Conservation (phyloP, 2,113 vertebrate species). For the Bos indicus region DNA sequence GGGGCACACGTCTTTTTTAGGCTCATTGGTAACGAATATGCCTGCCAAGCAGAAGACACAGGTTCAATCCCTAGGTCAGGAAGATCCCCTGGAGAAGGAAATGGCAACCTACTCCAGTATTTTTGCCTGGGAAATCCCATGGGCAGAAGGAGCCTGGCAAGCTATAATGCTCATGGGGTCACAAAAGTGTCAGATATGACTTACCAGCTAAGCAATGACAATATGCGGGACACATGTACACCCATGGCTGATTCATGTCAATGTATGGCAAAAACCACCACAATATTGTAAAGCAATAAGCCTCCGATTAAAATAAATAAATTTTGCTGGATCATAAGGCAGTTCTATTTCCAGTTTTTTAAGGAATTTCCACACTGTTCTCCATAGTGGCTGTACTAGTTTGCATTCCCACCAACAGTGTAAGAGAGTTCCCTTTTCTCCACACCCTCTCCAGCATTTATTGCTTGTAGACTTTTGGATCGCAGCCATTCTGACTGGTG, state of each 20-base stretch:
- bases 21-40: not conserved
- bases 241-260: not conserved
- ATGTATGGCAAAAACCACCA: not conserved
- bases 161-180: not conserved
- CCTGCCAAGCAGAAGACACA: not conserved
- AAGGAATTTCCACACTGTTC: too few relatives aligned
- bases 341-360: too few relatives aligned
- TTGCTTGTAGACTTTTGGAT: too few relatives aligned
- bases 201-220: not conserved
- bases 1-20: not conserved
- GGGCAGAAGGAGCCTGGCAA: not conserved
- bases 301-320: not conserved
- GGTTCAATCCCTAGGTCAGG: not conserved
- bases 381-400: too few relatives aligned
- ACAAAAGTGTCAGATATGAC: not conserved
- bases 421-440: too few relatives aligned
- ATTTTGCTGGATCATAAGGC: not conserved
- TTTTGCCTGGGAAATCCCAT: not conserved
- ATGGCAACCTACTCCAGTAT: not conserved
- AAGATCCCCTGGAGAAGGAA: not conserved
- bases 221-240: not conserved
- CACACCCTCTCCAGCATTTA: too few relatives aligned
- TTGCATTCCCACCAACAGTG: too few relatives aligned
- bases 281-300: not conserved
- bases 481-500: too few relatives aligned